Base-by-base conservation (phyloP, 1,140 invertebrate species). In the Bombyx mandarina region DNA sequence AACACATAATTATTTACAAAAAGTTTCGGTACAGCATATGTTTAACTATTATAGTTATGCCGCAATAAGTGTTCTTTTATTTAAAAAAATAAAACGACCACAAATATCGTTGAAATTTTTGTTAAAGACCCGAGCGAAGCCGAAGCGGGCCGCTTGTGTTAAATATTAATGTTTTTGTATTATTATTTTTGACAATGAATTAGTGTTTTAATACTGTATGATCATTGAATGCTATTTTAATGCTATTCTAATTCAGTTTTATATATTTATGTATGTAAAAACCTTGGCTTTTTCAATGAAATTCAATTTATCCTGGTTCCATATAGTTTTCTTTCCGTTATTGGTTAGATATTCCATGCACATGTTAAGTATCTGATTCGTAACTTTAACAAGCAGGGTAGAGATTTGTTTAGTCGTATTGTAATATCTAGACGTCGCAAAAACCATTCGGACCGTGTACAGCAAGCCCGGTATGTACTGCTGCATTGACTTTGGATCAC, bases 401-500 rank as follows among this genome's bases (percentile, higher is more conserved):
- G 94, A 94, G 63, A 95, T 92, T 69, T 93, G 93, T 61, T 93
- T 93, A 0, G 93, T 93, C 0, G 93, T 94, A 71, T 95, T 95
- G 80, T 95, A 95, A 76, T 96, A 97, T 62, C 93, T 88, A 0
- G 96, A 97, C 2, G 94, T 95, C n/a, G 93, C 93, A 71, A 93
- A 94, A 63, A 96, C 93, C 91, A 96, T 96, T 56, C 92, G 86
- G 56, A 96, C 91, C 0, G 93, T 91, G 60, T 94, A 91, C 75
- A 96, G 85, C 10, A 96, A 82, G 8, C 91, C 89, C 0, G 92
- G 91, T 60, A 96, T 90, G 69, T 91, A 91, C 62, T 91, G 89
- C 9, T 91, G 90, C 77, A 95, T 93, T 66, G 91, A 89, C 7
- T 91, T 88, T 44, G 94, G 93, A 69, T 92, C 90, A 62, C 93